Percentiles rank a stretch among this genome's conserved stretches.
Conservation (phyloP, 2,888 invertebrate genomes). For the Machimus atricapillus region DNA sequence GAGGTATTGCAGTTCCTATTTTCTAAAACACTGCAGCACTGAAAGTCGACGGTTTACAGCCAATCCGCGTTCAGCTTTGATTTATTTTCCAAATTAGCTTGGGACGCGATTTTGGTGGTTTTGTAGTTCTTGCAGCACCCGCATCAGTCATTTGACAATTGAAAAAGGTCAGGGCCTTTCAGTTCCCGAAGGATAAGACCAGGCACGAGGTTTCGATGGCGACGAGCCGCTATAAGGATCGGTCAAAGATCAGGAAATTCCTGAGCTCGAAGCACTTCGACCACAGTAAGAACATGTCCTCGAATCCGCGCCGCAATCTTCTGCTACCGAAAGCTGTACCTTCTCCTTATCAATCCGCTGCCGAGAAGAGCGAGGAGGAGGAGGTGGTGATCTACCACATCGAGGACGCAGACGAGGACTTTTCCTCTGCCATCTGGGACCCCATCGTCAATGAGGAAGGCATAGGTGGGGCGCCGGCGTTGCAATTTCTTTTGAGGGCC, state of each 20-base stretch:
- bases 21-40: too few relatives aligned
- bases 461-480: neutral
- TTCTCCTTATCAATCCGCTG: conserved; percentile 35
- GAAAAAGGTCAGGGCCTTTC: too few relatives aligned
- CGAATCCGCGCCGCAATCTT: conserved; percentile 43
- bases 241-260: conserved; percentile 12
- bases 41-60: too few relatives aligned
- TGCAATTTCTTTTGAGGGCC: neutral
- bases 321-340: conserved; percentile 42
- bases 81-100: too few relatives aligned
- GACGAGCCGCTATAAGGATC: conserved; percentile 34
- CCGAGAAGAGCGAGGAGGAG: conserved; percentile 7
- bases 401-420: conserved; percentile 24
- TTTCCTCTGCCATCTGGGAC: neutral
- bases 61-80: too few relatives aligned
- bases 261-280: conserved; percentile 46
- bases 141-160: too few relatives aligned
- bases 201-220: conserved; percentile 38
- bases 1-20: too few relatives aligned
- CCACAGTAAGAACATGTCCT: conserved; percentile 42
- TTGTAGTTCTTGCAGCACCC: too few relatives aligned
- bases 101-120: too few relatives aligned
- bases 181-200: conserved; percentile 40
- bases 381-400: neutral
- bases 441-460: neutral